Evolutionary conservation across 2,113 vertebrate genomes (phyloP).

Genomic region (Erythrolamprus reginae): DNA sequence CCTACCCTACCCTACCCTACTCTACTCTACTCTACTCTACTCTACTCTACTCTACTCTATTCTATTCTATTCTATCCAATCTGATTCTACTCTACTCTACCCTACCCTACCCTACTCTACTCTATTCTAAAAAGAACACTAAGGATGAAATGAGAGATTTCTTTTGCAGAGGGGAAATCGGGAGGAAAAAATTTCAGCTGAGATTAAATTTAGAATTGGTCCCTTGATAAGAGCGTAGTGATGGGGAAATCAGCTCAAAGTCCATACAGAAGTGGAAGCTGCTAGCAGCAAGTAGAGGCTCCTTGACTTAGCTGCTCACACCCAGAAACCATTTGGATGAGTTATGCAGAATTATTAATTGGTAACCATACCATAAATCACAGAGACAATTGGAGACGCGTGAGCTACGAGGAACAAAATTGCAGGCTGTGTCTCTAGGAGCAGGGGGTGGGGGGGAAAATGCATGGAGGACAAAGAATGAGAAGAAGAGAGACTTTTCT

Average conservation of each 20-base stretch:
- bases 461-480: too few relatives aligned
- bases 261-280: neutral
- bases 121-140: neutral
- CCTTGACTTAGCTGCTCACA: neutral
- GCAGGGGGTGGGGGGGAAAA: neutral
- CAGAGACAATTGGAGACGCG: neutral
- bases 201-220: neutral
- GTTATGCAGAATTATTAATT: conserved; percentile 13
- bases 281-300: neutral
- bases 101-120: too few relatives aligned
- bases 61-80: too few relatives aligned
- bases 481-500: too few relatives aligned
- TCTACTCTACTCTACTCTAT: too few relatives aligned
- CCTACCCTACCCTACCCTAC: too few relatives aligned
- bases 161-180: neutral
- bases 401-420: neutral
- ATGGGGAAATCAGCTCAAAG: neutral
- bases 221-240: neutral
- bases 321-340: neutral
- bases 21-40: too few relatives aligned
- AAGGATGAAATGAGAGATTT: neutral
- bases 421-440: neutral
- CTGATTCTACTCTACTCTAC: too few relatives aligned
- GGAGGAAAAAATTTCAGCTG: neutral
- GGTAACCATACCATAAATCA: conserved; percentile 14